These are phyloP conservation scores for Pristiophorus japonicus DNA, from an alignment of 2,113 vertebrate species.

Conservation along the genomic window DNA sequence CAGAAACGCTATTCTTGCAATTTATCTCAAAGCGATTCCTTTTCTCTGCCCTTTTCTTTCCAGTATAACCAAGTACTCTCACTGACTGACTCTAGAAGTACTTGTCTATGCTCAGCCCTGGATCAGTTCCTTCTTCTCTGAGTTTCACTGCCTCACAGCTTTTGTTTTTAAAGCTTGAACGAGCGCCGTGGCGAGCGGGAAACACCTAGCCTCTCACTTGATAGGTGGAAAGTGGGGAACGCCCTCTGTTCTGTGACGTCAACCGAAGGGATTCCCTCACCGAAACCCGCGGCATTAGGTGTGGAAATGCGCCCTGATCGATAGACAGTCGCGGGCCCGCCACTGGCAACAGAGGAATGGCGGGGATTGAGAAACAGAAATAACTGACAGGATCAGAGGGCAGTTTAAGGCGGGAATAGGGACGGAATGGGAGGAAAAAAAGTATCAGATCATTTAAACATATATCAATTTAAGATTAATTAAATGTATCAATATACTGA, in stretches of 20 bases:
- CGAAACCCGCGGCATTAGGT: background rate
- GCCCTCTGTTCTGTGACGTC: background rate
- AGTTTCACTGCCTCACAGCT: background rate
- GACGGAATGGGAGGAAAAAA: conserved; percentile 21
- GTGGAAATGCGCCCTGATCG: background rate
- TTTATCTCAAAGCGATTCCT: background rate
- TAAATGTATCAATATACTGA: background rate
- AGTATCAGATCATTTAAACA: background rate
- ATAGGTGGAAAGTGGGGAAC: background rate
- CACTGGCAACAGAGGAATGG: background rate
- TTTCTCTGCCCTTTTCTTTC: background rate
- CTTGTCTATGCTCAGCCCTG: background rate
- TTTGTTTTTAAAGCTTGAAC: background rate
- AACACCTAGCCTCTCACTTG: background rate
- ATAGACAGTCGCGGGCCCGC: background rate
- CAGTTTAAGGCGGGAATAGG: conserved; percentile 13
- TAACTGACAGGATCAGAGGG: background rate
- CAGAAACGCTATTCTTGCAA: background rate
- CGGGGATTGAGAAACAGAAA: background rate
- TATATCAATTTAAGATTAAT: background rate
- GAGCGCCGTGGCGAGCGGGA: conserved; percentile 30
- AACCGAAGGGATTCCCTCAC: background rate
- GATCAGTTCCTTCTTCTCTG: background rate
- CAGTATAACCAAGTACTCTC: background rate
- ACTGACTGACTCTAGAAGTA: background rate